Evolutionary conservation across 2,888 invertebrate genomes (phyloP), one percentile per base, ranked within the genome.

Genomic region (Blastobasis lacticolella): DNA sequence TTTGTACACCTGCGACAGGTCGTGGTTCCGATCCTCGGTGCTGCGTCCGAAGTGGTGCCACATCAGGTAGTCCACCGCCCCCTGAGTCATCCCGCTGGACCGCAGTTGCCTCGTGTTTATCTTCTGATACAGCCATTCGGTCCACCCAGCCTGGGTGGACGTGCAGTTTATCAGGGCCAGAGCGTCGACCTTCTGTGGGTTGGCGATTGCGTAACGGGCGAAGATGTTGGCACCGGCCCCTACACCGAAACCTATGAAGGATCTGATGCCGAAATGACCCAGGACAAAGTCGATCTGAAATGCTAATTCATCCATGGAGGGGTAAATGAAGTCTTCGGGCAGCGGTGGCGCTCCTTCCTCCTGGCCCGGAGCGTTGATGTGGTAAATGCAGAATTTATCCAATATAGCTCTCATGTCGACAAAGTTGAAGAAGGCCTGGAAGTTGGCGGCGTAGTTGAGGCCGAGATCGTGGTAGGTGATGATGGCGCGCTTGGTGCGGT

Each of bases 71-170:
- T 99, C 97, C 59, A 97, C 89, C 5, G 97, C 96, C 52, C 96
- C 94, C 75, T 97, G 96, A 49, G 96, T 97, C 96, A 97, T 96
- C 50, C 96, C 97, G 73, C 94, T 95, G 36, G 95, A 93, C 62
- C 95, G 91, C 60, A 97, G 89, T 84, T 96, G 94, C 63, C 96
- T 91, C 7, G 95, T 94, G 78, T 97, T 97, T 69, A 98, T 91
- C 89, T 99, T 99, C 87, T 99, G 98, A 79, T 99, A 99, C 45
- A 97, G 96, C 99, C 99, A 99, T 82, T 99, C 99, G 59, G 98
- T 96, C 99, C 99, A 99, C 10, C 99, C 98, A 10, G 98, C 94
- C 73, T 94, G 94, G 55, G 96, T 96, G 37, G 97, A 96, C 6
- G 95, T 94, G 74, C 97, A 96, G 80, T 99, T 99, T 66, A 99